Evolutionary conservation across 1,140 invertebrate species (phyloP), one percentile per base, ranked within the genome.

Genomic region (Charaxes varanes): DNA sequence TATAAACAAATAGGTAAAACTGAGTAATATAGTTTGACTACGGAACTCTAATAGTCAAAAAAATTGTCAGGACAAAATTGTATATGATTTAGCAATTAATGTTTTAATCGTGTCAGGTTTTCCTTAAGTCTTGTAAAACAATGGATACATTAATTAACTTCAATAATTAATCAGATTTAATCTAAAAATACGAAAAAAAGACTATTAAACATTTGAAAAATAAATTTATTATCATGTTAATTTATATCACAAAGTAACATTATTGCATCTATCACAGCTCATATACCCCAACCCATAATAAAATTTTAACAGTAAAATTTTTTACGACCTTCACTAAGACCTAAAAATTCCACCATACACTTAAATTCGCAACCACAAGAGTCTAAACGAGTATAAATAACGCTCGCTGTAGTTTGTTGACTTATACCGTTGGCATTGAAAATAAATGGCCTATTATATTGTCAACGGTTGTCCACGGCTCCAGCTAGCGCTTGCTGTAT

Each of bases 341-440:
- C n/a, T n/a, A n/a, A 26, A 26, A 26, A 12, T 23, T 14, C 11
- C 14, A 31, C 28, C 5, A 5, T 31, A 17, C 10, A 14, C n/a
- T 18, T 10, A 31, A 31, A 31, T 31, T 17, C 15, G 14, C 28
- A 18, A 31, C 15, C n/a, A 10, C 12, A 31, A 8, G 4, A 2
- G 2, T 56, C 36, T 53, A 54, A 58, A 59, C 52, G 45, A 60
- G 44, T 53, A 54, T 45, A 61, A 61, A 65, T 62, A 54, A 26
- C 58, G 57, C 41, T 58, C 52, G 53, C 63, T 58, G 58, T 67
- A 77, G 77, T 79, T 71, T 78, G 64, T 78, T 79, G 72, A 79
- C 77, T 77, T 66, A 59, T 67, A 63, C 63, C 49, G 69, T 56
- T 76, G 74, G 72, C 72, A 78, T 78, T 81, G 77, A 78, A 74